phyloP scores from a whole-genome alignment of 2,888 invertebrate genomes.

The Trachelus iudaicus region DNA sequence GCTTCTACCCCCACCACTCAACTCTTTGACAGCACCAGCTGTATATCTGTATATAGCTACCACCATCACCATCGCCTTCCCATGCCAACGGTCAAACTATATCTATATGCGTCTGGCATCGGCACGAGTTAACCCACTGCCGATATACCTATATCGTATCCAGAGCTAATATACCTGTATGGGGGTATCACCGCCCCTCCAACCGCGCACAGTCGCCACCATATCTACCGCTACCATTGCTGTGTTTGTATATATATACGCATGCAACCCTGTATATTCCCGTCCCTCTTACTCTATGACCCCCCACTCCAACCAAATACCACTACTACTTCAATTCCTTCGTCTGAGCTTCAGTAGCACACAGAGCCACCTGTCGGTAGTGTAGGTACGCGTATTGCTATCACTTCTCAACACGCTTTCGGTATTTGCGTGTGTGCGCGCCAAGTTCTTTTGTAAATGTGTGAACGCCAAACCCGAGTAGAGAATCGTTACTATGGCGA shows the following conservation, averaged over 20 bases:
- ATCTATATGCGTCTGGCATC: neutral
- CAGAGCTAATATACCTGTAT: too few species aligned
- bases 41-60: too few species aligned
- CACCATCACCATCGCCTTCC: too few species aligned
- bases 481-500: slow-evolving; percentile 65
- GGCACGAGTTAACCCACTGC: neutral
- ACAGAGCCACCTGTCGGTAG: too few species aligned
- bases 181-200: too few species aligned
- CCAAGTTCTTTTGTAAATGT: neutral
- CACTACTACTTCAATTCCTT: neutral
- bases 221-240: slow-evolving; percentile 18
- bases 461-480: slow-evolving; percentile 29
- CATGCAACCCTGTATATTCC: slow-evolving; percentile 12
- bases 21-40: neutral
- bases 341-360: too few species aligned
- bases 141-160: neutral
- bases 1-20: slow-evolving; percentile 30
- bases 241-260: neutral
- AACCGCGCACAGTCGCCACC: slow-evolving; percentile 18
- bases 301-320: slow-evolving; percentile 11
- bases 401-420: neutral
- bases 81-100: too few species aligned
- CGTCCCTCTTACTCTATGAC: slow-evolving; percentile 9
- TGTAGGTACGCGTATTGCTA: too few species aligned
- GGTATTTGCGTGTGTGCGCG: neutral